phyloP scores from a whole-genome alignment of 2,113 vertebrate species.

The Anoplopoma fimbria region DNA sequence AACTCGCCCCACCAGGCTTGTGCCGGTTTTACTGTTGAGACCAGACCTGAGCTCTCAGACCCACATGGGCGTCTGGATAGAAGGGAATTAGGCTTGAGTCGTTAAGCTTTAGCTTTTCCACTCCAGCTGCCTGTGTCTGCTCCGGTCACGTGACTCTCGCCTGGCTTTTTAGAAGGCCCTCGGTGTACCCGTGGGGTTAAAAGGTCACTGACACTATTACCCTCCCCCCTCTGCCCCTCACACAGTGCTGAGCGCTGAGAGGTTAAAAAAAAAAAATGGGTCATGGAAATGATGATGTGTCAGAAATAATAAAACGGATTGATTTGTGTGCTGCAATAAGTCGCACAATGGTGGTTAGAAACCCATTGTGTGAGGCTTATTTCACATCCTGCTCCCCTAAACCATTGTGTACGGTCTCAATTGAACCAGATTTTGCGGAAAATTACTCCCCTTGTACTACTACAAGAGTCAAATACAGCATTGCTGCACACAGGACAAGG shows the following conservation, averaged over 20 bases:
- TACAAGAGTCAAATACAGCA: slow-evolving; percentile 25
- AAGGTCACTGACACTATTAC: slow-evolving; percentile 62
- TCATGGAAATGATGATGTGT: slow-evolving; percentile 66
- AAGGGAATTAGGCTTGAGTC: slow-evolving; percentile 38
- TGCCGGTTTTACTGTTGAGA: slow-evolving; percentile 26
- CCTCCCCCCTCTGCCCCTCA: slow-evolving; percentile 23
- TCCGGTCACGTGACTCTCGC: slow-evolving; percentile 46
- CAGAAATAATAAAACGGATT: slow-evolving; percentile 69
- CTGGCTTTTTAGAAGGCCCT: slow-evolving; percentile 40
- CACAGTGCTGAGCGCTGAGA: slow-evolving; percentile 31
- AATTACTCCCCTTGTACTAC: slow-evolving; percentile 48
- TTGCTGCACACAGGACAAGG: slow-evolving; percentile 25
- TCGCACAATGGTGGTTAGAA: slow-evolving; percentile 39
- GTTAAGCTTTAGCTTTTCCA: slow-evolving; percentile 50
- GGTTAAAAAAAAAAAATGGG: slow-evolving; percentile 31
- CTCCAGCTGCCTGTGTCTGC: slow-evolving; percentile 40
- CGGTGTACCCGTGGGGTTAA: slow-evolving; percentile 33
- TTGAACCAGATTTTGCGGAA: slow-evolving; percentile 40
- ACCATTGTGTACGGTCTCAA: slow-evolving; percentile 34
- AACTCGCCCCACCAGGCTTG: neutral
- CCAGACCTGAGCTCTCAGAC: slow-evolving; percentile 36
- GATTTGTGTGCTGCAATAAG: slow-evolving; percentile 64
- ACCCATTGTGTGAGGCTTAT: slow-evolving; percentile 38
- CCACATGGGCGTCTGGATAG: slow-evolving; percentile 37
- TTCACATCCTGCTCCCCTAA: slow-evolving; percentile 35